Conservation (phyloP, 1,140 invertebrate genomes). For the Drosophila nikananu region DNA sequence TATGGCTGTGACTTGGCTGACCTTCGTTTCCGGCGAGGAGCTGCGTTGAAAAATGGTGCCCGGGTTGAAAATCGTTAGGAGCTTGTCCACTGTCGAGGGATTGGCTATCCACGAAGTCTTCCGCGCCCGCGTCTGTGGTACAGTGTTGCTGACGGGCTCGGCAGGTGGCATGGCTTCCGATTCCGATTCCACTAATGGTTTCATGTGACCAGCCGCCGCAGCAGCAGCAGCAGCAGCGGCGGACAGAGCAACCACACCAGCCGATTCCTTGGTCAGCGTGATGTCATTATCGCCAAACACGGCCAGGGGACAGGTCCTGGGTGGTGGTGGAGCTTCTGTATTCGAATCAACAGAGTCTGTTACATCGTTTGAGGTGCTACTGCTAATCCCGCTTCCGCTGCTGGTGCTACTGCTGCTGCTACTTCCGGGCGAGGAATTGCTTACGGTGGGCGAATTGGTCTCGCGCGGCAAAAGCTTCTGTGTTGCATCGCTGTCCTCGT, state of each 20-base stretch:
- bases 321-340: neutral
- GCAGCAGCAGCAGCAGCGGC: slow-evolving; percentile 27
- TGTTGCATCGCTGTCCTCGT: neutral
- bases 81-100: slow-evolving; percentile 86
- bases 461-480: slow-evolving; percentile 33
- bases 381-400: slow-evolving; percentile 10
- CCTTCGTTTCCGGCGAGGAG: slow-evolving; percentile 73
- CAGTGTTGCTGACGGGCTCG: slow-evolving; percentile 24
- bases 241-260: slow-evolving; percentile 58
- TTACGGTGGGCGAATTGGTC: slow-evolving; percentile 56
- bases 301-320: slow-evolving; percentile 70
- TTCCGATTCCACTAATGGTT: slow-evolving; percentile 10
- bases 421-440: slow-evolving; percentile 62
- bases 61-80: slow-evolving; percentile 87
- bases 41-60: slow-evolving; percentile 86
- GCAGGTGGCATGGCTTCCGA: slow-evolving; percentile 56
- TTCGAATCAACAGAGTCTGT: slow-evolving; percentile 29
- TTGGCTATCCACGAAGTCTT: slow-evolving; percentile 87
- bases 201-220: slow-evolving; percentile 14
- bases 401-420: slow-evolving; percentile 21
- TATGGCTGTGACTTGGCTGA: slow-evolving; percentile 14
- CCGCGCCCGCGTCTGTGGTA: slow-evolving; percentile 73
- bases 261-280: slow-evolving; percentile 77
- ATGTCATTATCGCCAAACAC: slow-evolving; percentile 82
- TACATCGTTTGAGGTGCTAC: slow-evolving; percentile 35